A percentile compares a stretch with the other conserved stretches of the same genome.
Evolutionary conservation across 2,113 vertebrate species (phyloP).

Genomic region (Corydoras maculifer): DNA sequence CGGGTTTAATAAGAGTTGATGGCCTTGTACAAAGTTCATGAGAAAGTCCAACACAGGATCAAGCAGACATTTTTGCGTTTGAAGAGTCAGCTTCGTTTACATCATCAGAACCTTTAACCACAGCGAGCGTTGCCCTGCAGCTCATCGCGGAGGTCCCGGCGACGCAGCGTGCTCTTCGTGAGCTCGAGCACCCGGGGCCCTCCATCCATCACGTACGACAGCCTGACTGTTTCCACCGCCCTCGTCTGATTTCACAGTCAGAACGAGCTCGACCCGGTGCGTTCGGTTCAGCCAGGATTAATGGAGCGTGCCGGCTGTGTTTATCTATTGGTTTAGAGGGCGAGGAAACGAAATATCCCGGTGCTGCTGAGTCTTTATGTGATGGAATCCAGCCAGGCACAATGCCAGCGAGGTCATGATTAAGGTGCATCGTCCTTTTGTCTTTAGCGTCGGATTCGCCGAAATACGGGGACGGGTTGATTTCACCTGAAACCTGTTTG

Average conservation of each 20-base stretch:
- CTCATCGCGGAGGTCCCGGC: no score
- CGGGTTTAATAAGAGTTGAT: conserved; percentile 11
- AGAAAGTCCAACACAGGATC: neutral
- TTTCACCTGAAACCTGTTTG: neutral
- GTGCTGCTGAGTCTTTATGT: neutral
- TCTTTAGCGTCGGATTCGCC: neutral
- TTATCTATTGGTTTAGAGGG: conserved; percentile 3
- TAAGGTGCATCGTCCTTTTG: neutral
- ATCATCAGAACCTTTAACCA: no score
- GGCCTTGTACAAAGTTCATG: neutral
- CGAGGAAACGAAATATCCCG: neutral
- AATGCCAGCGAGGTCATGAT: neutral
- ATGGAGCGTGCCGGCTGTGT: neutral
- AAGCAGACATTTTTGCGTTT: no score
- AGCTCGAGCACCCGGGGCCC: no score
- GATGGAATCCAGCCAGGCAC: neutral
- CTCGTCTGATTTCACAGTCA: no score
- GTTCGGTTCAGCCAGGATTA: neutral
- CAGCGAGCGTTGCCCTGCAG: no score
- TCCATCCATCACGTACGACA: no score
- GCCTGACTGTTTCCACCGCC: no score
- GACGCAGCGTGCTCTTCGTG: no score
- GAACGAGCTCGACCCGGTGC: conserved; percentile 1
- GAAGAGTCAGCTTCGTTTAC: no score
- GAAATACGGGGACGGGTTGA: neutral